A percentile compares a stretch with the other conserved stretches of the same genome.
These are phyloP conservation scores for Lottia scabra DNA, from an alignment of 2,888 invertebrate genomes.

Conservation along the genomic window DNA sequence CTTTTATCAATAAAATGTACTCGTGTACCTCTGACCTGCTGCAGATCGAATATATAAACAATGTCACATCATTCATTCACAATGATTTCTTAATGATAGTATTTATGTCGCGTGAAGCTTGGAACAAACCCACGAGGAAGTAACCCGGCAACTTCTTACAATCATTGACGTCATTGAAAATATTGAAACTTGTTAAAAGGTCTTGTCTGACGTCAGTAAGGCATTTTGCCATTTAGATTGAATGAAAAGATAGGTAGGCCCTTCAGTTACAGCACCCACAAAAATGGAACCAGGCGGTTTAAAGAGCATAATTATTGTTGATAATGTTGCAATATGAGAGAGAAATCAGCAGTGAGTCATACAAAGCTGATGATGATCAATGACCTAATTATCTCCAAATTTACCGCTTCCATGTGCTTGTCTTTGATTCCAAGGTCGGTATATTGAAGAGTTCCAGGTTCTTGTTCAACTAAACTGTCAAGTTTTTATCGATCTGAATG, in stretches of 20 bases:
- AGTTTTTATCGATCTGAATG: no score
- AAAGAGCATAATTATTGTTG: no score
- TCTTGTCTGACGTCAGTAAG: constrained; percentile 6
- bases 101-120: constrained; percentile 3
- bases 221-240: constrained; percentile 4
- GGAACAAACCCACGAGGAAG: neutral
- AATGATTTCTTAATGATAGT: constrained; percentile 1
- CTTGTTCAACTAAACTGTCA: no score
- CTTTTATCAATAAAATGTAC: no score
- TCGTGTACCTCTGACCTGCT: neutral
- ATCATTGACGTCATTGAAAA: constrained; percentile 4
- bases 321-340: no score
- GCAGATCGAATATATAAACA: neutral
- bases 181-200: constrained; percentile 3
- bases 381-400: no score
- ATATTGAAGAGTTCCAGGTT: no score
- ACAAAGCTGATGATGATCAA: no score
- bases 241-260: neutral
- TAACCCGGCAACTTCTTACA: neutral
- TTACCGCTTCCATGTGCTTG: no score
- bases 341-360: no score
- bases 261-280: constrained; percentile 1
- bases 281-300: neutral
- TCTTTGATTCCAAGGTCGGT: no score
- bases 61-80: constrained; percentile 7